These are phyloP conservation scores for Nemapogon koenigi DNA, from an alignment of 2,888 invertebrate species.

Conservation along the genomic window DNA sequence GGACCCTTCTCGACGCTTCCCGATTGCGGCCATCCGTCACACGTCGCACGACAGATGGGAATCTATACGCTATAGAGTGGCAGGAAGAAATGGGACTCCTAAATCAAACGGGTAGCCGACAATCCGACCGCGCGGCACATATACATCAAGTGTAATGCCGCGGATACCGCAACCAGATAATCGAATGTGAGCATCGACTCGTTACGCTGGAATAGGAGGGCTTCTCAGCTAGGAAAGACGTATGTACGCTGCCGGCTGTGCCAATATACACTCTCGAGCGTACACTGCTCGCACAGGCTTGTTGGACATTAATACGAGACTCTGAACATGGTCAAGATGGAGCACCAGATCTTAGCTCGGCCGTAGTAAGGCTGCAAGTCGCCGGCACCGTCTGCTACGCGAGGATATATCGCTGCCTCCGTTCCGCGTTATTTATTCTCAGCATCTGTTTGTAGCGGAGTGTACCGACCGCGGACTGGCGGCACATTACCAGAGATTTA, in stretches of 20 bases:
- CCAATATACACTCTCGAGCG: too few species aligned
- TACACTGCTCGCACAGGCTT: too few species aligned
- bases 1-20: conserved; percentile 41
- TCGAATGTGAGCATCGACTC: conserved; percentile 64
- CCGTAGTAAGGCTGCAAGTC: conserved; percentile 62
- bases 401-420: conserved; percentile 64
- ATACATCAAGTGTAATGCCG: conserved; percentile 63
- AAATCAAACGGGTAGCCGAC: conserved; percentile 59
- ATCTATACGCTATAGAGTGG: conserved; percentile 54
- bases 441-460: conserved; percentile 64
- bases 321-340: too few species aligned
- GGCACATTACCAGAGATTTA: conserved; percentile 63
- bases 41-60: conserved; percentile 48
- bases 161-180: conserved; percentile 63
- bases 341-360: too few species aligned
- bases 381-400: conserved; percentile 61
- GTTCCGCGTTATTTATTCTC: conserved; percentile 64
- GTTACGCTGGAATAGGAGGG: conserved; percentile 62
- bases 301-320: too few species aligned
- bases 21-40: conserved; percentile 56
- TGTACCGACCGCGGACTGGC: conserved; percentile 60
- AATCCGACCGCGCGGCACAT: conserved; percentile 57
- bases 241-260: too few species aligned
- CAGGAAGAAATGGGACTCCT: conserved; percentile 56
- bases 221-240: too few species aligned